Evolutionary conservation across 2,113 vertebrate species (phyloP).

Genomic region (Hippoglossus stenolepis): DNA sequence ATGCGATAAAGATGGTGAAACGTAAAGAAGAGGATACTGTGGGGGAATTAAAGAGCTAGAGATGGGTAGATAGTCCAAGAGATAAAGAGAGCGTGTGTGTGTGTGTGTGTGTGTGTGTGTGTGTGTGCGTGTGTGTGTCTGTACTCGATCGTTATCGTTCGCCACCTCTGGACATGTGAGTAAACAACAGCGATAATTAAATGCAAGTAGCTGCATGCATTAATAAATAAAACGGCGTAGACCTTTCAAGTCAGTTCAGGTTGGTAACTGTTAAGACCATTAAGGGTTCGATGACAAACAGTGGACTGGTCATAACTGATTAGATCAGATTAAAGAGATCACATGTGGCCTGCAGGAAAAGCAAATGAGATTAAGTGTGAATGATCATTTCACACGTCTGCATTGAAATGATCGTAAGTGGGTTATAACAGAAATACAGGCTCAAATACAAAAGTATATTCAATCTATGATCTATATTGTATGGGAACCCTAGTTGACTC

Average conservation of each 20-base stretch:
- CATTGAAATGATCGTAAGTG: background rate
- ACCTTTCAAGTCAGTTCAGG: slow-evolving; percentile 43
- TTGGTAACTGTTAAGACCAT: slow-evolving; percentile 41
- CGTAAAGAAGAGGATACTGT: slow-evolving; percentile 34
- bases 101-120: slow-evolving; percentile 5
- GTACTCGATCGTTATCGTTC: slow-evolving; percentile 66
- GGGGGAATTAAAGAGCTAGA: slow-evolving; percentile 53
- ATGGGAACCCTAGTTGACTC: no score
- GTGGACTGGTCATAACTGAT: slow-evolving; percentile 4
- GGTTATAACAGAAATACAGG: background rate
- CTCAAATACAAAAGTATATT: background rate
- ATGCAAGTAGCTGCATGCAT: slow-evolving; percentile 68
- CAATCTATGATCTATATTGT: no score
- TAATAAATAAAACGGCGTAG: slow-evolving; percentile 65
- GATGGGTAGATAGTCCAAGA: slow-evolving; percentile 47
- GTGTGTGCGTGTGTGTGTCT: slow-evolving; percentile 5
- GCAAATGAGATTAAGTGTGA: background rate
- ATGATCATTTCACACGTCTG: background rate
- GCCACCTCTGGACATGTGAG: slow-evolving; percentile 69
- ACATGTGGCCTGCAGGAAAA: slow-evolving; percentile 6
- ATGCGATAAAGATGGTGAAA: slow-evolving; percentile 44
- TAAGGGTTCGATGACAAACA: slow-evolving; percentile 18
- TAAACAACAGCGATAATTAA: slow-evolving; percentile 72
- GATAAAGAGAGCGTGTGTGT: slow-evolving; percentile 31
- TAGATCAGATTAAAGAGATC: slow-evolving; percentile 1